Conservation (phyloP, 2,797 vertebrate species). For the Enteromius trimaculatus region DNA sequence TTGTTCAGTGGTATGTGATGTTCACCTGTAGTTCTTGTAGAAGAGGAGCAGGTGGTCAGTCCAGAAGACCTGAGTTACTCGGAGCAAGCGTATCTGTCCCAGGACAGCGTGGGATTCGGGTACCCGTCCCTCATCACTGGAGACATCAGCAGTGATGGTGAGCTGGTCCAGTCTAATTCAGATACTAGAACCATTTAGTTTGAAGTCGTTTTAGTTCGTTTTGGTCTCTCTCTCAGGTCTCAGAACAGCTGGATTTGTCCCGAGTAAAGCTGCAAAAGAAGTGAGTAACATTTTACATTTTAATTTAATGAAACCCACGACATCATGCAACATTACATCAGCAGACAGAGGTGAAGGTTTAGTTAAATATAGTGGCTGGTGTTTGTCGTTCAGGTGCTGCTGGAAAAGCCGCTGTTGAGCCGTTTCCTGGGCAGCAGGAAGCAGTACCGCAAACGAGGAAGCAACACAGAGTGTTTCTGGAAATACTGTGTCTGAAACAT, state of each 20-base stretch:
- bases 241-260: slow-evolving; percentile 50
- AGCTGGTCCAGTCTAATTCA: neutral
- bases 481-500: slow-evolving; percentile 67
- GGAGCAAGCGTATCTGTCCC: slow-evolving; percentile 50
- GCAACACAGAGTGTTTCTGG: slow-evolving; percentile 66
- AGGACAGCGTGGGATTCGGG: slow-evolving; percentile 33
- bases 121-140: slow-evolving; percentile 52
- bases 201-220: no score
- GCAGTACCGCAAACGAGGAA: slow-evolving; percentile 60
- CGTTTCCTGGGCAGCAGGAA: slow-evolving; percentile 59
- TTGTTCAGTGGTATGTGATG: neutral
- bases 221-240: slow-evolving; percentile 43
- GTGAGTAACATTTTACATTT: slow-evolving; percentile 25
- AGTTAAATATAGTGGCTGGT: neutral
- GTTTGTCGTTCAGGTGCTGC: slow-evolving; percentile 48
- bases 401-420: slow-evolving; percentile 52
- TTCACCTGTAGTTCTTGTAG: slow-evolving; percentile 43
- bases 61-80: slow-evolving; percentile 53
- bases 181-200: no score
- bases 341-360: neutral
- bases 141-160: slow-evolving; percentile 57
- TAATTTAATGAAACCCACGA: neutral
- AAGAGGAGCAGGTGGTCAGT: slow-evolving; percentile 54
- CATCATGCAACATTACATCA: neutral
- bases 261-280: slow-evolving; percentile 57